Conservation (phyloP, 2,113 vertebrate genomes). For the Zosterops borbonicus region DNA sequence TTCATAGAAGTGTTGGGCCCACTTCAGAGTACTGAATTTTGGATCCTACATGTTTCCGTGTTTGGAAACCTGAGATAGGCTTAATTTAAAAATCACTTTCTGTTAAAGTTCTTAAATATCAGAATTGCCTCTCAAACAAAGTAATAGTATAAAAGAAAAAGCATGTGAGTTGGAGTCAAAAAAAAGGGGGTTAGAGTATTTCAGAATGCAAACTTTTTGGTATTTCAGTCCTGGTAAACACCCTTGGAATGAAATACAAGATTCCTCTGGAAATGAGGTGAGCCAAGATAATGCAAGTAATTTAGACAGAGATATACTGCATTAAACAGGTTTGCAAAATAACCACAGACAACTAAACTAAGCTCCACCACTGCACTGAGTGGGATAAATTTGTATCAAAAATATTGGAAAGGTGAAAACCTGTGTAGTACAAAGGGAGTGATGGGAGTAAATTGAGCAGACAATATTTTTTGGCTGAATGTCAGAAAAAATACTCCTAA, state of each 20-base stretch:
- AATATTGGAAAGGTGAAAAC: neutral
- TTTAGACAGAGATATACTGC: neutral
- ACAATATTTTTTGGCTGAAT: constrained; percentile 22
- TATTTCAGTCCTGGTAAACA: neutral
- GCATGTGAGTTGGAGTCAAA: fast-evolving
- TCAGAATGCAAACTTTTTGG: neutral
- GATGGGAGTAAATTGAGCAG: constrained; percentile 42
- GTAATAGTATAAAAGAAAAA: fast-evolving
- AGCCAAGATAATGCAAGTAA: neutral
- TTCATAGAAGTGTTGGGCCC: too few species aligned
- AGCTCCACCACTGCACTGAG: neutral
- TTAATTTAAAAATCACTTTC: fast-evolving
- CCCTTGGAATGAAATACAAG: neutral
- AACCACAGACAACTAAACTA: fast-evolving
- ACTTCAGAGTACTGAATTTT: neutral
- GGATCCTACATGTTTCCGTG: neutral
- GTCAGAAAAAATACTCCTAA: constrained; percentile 30
- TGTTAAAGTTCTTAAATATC: neutral
- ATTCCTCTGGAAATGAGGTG: neutral
- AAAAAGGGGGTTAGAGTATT: neutral
- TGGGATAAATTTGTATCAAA: neutral
- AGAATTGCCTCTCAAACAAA: neutral
- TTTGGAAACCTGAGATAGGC: neutral
- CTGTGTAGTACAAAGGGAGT: neutral
- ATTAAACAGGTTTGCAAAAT: neutral